Percentiles rank a stretch among this genome's conserved stretches.
Evolutionary conservation across 1,140 invertebrate species (phyloP).

Genomic region (Drosophila pallidifrons): DNA sequence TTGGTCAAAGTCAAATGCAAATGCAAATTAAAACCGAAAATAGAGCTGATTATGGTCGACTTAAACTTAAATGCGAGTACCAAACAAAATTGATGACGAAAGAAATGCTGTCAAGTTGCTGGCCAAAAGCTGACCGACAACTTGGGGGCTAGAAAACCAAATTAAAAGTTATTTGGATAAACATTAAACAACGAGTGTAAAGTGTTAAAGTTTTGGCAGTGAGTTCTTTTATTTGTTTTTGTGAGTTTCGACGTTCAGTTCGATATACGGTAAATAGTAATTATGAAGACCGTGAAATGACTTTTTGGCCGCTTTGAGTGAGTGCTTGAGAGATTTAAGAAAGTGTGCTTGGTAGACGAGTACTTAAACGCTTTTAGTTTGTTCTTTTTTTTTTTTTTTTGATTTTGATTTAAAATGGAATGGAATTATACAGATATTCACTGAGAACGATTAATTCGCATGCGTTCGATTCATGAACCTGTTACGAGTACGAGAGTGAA

Average conservation of each 20-base stretch:
- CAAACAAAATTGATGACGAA: constrained; percentile 33
- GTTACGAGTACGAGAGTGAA: constrained; percentile 13
- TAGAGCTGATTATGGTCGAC: constrained; percentile 46
- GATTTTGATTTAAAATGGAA: constrained; percentile 14
- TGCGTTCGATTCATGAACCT: constrained; percentile 40
- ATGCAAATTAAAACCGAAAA: constrained; percentile 60
- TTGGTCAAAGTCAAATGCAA: constrained; percentile 25
- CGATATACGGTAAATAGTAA: constrained; percentile 39
- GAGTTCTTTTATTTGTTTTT: constrained; percentile 34
- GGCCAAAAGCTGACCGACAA: constrained; percentile 29
- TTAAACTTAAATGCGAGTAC: constrained; percentile 24
- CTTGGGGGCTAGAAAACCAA: constrained; percentile 17
- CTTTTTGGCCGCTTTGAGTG: constrained; percentile 30
- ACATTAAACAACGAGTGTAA: constrained; percentile 50
- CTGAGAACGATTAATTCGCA: constrained; percentile 57
- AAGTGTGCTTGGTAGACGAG: constrained; percentile 35
- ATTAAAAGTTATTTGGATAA: constrained; percentile 46
- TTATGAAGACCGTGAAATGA: constrained; percentile 61
- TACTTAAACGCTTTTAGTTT: constrained; percentile 23
- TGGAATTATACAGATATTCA: constrained; percentile 34
- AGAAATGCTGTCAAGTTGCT: constrained; percentile 1
- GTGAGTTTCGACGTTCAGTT: constrained; percentile 27
- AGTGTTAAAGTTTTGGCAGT: constrained; percentile 60
- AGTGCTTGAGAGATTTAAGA: constrained; percentile 44
- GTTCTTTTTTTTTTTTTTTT: constrained; percentile 3